Conservation (phyloP, 2,113 vertebrate genomes). For the Barbus barbus region DNA sequence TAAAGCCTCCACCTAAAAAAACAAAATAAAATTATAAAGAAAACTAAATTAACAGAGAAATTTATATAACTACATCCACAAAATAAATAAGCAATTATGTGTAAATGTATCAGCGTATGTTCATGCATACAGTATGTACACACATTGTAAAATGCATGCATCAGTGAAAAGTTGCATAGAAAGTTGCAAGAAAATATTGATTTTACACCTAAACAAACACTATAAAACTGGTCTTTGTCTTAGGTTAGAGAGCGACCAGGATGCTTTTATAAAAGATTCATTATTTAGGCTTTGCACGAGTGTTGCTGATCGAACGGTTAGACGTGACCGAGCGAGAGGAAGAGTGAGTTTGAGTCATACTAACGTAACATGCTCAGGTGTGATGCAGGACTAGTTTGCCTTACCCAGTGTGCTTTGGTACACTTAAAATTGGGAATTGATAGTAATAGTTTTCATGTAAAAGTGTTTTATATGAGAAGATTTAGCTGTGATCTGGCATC, state of each 20-base stretch:
- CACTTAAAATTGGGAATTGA: not conserved
- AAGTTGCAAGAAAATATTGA: not conserved
- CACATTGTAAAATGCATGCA: too few relatives aligned
- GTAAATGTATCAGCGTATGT: too few relatives aligned
- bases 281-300: constrained; percentile 51
- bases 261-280: too few relatives aligned
- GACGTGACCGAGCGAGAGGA: not conserved
- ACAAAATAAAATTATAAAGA: too few relatives aligned
- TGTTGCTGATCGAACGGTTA: constrained; percentile 52
- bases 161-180: too few relatives aligned
- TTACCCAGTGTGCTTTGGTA: not conserved
- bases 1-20: not conserved
- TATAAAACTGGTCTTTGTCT: not conserved
- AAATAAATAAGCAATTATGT: too few relatives aligned
- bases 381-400: not conserved
- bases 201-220: not conserved
- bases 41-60: too few relatives aligned
- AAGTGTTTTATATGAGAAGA: too few relatives aligned
- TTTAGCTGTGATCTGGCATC: not conserved
- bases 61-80: not conserved
- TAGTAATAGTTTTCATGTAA: too few relatives aligned
- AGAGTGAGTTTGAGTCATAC: too few relatives aligned
- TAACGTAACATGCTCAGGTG: not conserved
- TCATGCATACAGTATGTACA: not conserved
- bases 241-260: not conserved